These are phyloP conservation scores for Azorinus chamasolen DNA, from an alignment of 2,888 invertebrate species.

Conservation along the genomic window DNA sequence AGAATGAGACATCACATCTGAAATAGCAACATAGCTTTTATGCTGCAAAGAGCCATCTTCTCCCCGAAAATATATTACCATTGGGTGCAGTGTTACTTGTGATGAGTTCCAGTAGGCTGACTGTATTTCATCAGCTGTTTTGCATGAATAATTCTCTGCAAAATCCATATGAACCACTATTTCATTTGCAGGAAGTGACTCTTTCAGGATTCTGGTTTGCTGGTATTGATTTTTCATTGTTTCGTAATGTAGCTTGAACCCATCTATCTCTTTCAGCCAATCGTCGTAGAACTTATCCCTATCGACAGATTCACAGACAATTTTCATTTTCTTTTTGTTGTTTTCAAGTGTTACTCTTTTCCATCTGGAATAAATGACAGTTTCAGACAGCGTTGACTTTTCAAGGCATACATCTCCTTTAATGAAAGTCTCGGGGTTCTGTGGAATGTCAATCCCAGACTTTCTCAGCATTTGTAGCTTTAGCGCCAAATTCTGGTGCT, in stretches of 20 bases:
- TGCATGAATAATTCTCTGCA: conserved; percentile 63
- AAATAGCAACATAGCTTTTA: conserved; percentile 42
- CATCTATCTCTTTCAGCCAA: conserved; percentile 13
- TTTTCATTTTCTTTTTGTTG: conserved; percentile 30
- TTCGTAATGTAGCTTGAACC: conserved; percentile 15
- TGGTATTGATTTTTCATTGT: conserved; percentile 32
- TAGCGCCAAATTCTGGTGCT: no score
- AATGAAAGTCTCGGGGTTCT: no score
- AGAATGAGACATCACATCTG: conserved; percentile 41
- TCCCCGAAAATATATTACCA: conserved; percentile 34
- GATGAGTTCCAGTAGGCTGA: conserved; percentile 49
- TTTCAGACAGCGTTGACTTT: not conserved
- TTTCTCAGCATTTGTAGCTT: no score
- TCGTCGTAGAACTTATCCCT: conserved; percentile 22
- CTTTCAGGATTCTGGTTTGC: conserved; percentile 35
- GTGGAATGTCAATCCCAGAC: no score
- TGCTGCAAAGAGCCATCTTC: conserved; percentile 22
- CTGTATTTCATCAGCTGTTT: no score
- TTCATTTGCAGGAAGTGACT: conserved; percentile 29
- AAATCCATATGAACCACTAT: conserved; percentile 62
- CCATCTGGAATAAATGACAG: conserved; percentile 4
- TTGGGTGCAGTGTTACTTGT: conserved; percentile 42
- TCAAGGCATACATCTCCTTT: no score
- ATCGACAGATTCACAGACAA: conserved; percentile 5
- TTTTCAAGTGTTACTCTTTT: conserved; percentile 26